Conservation (phyloP, 2,797 vertebrate genomes). For the Enteromius viviparus region DNA sequence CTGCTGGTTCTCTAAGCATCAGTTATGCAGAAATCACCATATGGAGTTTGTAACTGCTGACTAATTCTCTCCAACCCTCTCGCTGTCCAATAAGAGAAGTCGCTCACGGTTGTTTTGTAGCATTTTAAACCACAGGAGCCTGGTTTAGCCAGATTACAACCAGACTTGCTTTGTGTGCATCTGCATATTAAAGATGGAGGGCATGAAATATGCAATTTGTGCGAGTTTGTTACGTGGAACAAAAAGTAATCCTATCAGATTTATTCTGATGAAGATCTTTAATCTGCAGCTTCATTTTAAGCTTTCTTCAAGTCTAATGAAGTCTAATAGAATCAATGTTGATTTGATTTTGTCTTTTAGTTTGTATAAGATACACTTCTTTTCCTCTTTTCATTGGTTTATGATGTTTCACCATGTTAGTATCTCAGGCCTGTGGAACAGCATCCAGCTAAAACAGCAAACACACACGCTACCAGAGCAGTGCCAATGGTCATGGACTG, state of each 20-base stretch:
- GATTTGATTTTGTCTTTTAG: not conserved
- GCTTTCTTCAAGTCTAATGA: not conserved
- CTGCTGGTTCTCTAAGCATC: slow-evolving; percentile 20
- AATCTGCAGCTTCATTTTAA: not conserved
- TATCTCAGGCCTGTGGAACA: slow-evolving; percentile 1
- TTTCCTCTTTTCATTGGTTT: not conserved
- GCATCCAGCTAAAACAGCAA: not conserved
- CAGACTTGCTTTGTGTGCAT: slow-evolving; percentile 48
- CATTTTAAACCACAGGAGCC: slow-evolving; percentile 53
- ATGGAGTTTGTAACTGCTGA: slow-evolving; percentile 46
- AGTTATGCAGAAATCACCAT: slow-evolving; percentile 31
- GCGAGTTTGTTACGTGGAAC: not conserved
- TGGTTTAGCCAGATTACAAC: slow-evolving; percentile 27
- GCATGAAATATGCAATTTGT: not conserved
- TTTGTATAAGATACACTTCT: not conserved
- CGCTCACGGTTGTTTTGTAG: slow-evolving; percentile 37
- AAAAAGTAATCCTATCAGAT: not conserved
- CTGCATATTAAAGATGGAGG: not conserved
- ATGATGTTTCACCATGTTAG: not conserved
- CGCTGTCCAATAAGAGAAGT: slow-evolving; percentile 24
- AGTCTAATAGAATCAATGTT: not conserved
- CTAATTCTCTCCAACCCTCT: slow-evolving; percentile 53
- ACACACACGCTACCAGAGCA: not conserved
- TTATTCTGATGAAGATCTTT: not conserved
- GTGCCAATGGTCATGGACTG: too few relatives aligned